phyloP scores from a whole-genome alignment of 2,888 invertebrate species.

The Cremastobaeus sp. region DNA sequence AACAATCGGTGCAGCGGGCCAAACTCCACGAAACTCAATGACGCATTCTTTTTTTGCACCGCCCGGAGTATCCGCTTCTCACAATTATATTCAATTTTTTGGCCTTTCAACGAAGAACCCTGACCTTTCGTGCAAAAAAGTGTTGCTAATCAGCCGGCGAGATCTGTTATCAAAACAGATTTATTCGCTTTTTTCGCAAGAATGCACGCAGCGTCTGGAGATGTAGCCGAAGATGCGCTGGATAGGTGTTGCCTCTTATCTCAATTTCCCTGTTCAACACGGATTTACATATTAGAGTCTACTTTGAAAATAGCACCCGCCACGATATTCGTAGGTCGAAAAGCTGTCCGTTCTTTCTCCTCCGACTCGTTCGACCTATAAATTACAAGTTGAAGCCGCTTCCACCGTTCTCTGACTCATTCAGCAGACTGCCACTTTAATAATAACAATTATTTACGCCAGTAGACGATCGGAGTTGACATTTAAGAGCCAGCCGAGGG shows the following conservation, averaged over 20 bases:
- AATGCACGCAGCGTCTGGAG: slow-evolving; percentile 42
- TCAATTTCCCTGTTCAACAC: slow-evolving; percentile 64
- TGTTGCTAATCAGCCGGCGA: slow-evolving; percentile 26
- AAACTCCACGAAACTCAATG: slow-evolving; percentile 5
- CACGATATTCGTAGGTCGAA: slow-evolving; percentile 47
- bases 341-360: slow-evolving; percentile 72
- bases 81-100: slow-evolving; percentile 17
- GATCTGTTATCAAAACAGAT: slow-evolving; percentile 44
- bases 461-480: slow-evolving; percentile 72
- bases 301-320: slow-evolving; percentile 62
- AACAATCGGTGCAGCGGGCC: slow-evolving; percentile 18
- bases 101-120: slow-evolving; percentile 17
- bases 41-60: slow-evolving; percentile 19
- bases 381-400: slow-evolving; percentile 71
- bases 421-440: slow-evolving; percentile 66
- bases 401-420: slow-evolving; percentile 56
- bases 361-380: slow-evolving; percentile 73
- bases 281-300: slow-evolving; percentile 68
- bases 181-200: slow-evolving; percentile 34
- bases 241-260: slow-evolving; percentile 58
- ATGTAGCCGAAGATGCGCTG: slow-evolving; percentile 27
- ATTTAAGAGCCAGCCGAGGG: slow-evolving; percentile 69
- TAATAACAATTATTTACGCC: slow-evolving; percentile 75
- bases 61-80: slow-evolving; percentile 4
- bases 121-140: slow-evolving; percentile 24